Conservation (phyloP, 2,113 vertebrate species). For the Brachyhypopomus occidentalis region DNA sequence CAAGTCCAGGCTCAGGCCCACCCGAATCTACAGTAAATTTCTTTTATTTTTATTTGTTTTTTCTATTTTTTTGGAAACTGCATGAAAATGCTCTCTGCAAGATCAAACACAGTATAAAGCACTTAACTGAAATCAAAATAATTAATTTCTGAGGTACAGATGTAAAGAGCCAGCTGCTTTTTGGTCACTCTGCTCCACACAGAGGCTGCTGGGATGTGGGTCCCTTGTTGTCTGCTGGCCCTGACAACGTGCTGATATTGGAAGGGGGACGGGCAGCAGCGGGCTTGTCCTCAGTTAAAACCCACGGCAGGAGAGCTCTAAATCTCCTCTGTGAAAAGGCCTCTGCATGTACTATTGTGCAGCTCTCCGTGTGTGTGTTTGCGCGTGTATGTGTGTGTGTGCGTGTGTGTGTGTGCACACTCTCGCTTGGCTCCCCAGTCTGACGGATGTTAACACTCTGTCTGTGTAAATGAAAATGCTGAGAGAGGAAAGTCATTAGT, state of each 20-base stretch:
- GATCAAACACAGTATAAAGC: neutral
- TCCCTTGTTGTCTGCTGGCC: constrained; percentile 50
- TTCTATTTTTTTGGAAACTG: neutral
- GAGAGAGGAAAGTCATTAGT: constrained; percentile 61
- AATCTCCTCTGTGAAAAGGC: constrained; percentile 65
- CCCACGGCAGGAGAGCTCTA: constrained; percentile 56
- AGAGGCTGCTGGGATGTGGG: constrained; percentile 19
- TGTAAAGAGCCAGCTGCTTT: constrained; percentile 9
- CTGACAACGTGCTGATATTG: constrained; percentile 38
- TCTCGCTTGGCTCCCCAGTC: constrained; percentile 52
- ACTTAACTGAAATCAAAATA: too few species aligned
- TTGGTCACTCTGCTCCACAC: neutral
- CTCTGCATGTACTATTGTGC: constrained; percentile 58
- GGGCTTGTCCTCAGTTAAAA: constrained; percentile 56
- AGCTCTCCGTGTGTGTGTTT: constrained; percentile 41
- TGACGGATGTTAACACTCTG: constrained; percentile 56
- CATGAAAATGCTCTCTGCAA: neutral
- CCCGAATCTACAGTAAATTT: neutral
- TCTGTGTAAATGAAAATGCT: constrained; percentile 70
- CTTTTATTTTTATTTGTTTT: too few species aligned
- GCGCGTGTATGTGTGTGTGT: constrained; percentile 30
- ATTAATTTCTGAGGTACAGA: neutral
- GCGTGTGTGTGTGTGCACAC: constrained; percentile 31
- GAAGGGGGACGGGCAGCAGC: constrained; percentile 53
- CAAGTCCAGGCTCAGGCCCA: neutral